Percentiles rank a stretch among this genome's conserved stretches.
Conservation (phyloP, 2,888 invertebrate genomes). For the Netelia fuscicornis region DNA sequence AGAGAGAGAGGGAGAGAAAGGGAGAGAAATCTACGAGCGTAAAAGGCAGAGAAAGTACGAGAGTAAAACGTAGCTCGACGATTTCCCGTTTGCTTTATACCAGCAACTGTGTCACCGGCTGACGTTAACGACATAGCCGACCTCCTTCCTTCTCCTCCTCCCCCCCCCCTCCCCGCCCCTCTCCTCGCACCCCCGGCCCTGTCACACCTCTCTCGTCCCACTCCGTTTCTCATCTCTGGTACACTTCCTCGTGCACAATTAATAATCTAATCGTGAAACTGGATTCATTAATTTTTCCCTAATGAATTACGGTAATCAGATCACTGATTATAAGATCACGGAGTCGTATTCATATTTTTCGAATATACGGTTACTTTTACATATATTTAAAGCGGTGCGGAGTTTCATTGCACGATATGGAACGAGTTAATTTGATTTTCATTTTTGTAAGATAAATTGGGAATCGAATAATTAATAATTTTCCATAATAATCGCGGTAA, state of each 20-base stretch:
- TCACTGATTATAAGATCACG: constrained; percentile 30
- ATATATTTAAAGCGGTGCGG: too few relatives aligned
- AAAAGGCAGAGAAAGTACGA: constrained; percentile 23
- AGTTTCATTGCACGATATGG: too few relatives aligned
- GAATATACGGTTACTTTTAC: neutral
- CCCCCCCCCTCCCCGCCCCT: neutral
- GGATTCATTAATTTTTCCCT: constrained; percentile 60
- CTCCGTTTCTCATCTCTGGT: constrained; percentile 20
- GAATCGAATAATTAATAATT: too few relatives aligned
- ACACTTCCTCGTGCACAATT: constrained; percentile 55
- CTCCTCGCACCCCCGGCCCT: too few relatives aligned
- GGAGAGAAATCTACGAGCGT: neutral
- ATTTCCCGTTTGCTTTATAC: constrained; percentile 53
- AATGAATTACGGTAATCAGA: constrained; percentile 53
- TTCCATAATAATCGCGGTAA: too few relatives aligned
- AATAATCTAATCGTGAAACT: constrained; percentile 59
- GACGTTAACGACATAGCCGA: constrained; percentile 62
- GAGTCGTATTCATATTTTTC: neutral
- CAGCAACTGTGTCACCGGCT: constrained; percentile 60
- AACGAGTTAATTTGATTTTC: too few relatives aligned
- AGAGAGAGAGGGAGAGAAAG: neutral
- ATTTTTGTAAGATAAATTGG: too few relatives aligned
- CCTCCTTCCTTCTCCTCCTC: constrained; percentile 23
- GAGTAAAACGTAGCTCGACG: constrained; percentile 48
- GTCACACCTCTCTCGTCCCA: neutral